These are phyloP conservation scores for Fistularia commersonii DNA, from an alignment of 2,797 vertebrate species.

Conservation along the genomic window DNA sequence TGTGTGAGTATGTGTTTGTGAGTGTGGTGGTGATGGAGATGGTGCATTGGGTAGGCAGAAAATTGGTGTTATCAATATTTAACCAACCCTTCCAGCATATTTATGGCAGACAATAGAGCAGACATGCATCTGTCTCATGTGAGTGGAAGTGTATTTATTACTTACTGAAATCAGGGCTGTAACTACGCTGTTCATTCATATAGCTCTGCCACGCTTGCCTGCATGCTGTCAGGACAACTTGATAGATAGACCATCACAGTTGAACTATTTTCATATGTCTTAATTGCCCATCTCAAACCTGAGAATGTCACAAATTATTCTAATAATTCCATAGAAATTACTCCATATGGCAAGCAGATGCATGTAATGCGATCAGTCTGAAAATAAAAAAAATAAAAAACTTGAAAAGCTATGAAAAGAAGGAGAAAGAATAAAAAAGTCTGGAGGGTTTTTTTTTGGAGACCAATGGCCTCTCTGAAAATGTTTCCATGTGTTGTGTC, in stretches of 20 bases:
- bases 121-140: conserved; percentile 72
- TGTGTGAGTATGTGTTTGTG: conserved; percentile 21
- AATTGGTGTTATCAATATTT: conserved; percentile 93
- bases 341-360: conserved; percentile 70
- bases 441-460: conserved; percentile 48
- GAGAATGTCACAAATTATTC: conserved; percentile 15
- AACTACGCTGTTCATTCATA: conserved; percentile 63
- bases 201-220: conserved; percentile 17
- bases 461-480: conserved; percentile 69
- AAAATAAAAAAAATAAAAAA: conserved; percentile 19
- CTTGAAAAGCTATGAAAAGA: conserved; percentile 56
- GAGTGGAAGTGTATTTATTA: conserved; percentile 72
- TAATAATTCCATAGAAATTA: conserved; percentile 54
- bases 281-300: conserved; percentile 26
- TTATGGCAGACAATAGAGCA: conserved; percentile 75
- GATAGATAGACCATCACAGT: background rate
- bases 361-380: conserved; percentile 64
- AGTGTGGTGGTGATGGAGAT: conserved; percentile 38
- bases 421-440: conserved; percentile 67
- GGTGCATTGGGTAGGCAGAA: conserved; percentile 56
- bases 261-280: background rate
- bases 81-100: conserved; percentile 80
- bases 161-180: conserved; percentile 53
- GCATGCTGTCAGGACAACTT: conserved; percentile 19
- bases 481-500: conserved; percentile 77